phyloP scores from a whole-genome alignment of 1,140 invertebrate genomes.

The Ceratitis capitata region DNA sequence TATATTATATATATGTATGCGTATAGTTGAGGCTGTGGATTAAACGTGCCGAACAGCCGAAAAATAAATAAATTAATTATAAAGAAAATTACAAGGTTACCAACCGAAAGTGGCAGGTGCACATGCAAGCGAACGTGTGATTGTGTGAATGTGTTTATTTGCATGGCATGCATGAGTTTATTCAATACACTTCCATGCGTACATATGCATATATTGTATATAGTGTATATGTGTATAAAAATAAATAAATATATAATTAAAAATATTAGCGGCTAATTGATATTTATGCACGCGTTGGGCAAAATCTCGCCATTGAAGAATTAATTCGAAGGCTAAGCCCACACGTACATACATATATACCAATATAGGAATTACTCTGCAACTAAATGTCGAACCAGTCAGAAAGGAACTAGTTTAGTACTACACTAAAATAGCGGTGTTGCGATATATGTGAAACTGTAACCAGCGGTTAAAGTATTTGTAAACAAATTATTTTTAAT shows the following conservation, averaged over 20 bases:
- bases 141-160: neutral
- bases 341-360: no score
- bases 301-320: neutral
- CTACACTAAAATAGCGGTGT: no score
- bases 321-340: neutral
- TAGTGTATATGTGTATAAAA: neutral
- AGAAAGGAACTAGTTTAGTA: no score
- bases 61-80: conserved; percentile 30
- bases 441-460: no score
- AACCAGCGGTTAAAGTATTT: no score
- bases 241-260: neutral
- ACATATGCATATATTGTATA: neutral
- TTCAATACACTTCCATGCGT: neutral
- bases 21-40: neutral
- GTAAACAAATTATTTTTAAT: no score
- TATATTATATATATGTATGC: neutral
- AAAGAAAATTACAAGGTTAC: conserved; percentile 13
- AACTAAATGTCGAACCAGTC: no score
- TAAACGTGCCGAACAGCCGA: neutral
- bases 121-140: neutral
- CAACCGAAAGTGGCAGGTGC: neutral
- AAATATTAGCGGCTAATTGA: neutral
- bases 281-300: neutral
- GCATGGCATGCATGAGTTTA: neutral
- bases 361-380: no score